phyloP scores from a whole-genome alignment of 2,797 vertebrate genomes.

The Artibeus lituratus region DNA sequence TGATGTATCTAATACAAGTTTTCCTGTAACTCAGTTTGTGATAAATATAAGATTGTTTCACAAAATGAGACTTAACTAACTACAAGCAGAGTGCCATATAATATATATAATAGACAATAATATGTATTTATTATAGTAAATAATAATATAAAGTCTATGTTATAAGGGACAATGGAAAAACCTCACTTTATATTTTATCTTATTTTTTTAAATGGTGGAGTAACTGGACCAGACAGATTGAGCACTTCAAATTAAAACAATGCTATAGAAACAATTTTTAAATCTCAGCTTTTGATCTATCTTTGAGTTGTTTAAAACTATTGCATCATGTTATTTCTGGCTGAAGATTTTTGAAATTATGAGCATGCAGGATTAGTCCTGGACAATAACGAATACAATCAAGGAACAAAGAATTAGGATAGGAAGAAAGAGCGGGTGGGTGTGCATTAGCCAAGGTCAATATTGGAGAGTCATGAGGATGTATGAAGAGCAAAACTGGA shows the following conservation, averaged over 20 bases:
- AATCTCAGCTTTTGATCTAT: slow-evolving; percentile 32
- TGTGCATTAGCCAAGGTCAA: neutral
- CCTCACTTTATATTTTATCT: neutral
- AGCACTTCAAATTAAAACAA: neutral
- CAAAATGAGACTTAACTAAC: neutral
- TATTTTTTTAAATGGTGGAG: neutral
- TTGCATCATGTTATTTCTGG: slow-evolving; percentile 30
- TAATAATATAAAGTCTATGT: neutral
- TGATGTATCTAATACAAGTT: neutral
- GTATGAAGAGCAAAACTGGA: neutral
- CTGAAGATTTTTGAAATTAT: slow-evolving; percentile 6
- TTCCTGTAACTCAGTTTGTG: neutral
- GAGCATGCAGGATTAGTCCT: neutral
- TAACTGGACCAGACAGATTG: neutral
- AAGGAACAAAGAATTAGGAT: neutral
- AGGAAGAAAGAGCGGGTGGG: neutral
- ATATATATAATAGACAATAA: neutral
- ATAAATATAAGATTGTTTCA: neutral
- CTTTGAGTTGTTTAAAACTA: slow-evolving; percentile 2
- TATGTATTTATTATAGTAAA: neutral
- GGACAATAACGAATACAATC: neutral
- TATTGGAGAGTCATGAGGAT: neutral
- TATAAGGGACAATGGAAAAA: neutral
- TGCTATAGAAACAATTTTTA: neutral
- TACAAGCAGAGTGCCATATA: neutral